Evolutionary conservation across 2,888 invertebrate species (phyloP).

Genomic region (Eudasyphora cyanicolor): DNA sequence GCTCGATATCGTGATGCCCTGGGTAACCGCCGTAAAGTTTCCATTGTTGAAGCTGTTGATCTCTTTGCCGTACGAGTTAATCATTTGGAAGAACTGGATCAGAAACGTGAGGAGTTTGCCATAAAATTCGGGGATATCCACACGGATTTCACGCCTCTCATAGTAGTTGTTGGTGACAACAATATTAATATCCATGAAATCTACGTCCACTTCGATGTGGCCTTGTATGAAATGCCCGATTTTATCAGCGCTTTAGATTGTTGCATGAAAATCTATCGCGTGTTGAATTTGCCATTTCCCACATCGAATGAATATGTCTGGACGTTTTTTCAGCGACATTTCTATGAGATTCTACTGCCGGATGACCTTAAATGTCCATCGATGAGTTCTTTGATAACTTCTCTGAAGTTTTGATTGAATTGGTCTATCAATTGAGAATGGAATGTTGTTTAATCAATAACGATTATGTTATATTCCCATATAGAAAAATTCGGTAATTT

Average conservation of each 20-base stretch:
- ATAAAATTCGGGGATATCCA: constrained; percentile 62
- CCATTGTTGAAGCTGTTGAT: constrained; percentile 64
- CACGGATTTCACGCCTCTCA: constrained; percentile 57
- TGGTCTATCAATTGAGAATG: too few species aligned
- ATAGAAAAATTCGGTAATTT: too few species aligned
- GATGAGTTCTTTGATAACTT: constrained; percentile 61
- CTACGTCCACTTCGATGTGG: constrained; percentile 65
- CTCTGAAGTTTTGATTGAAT: constrained; percentile 52
- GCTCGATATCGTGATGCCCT: constrained; percentile 64
- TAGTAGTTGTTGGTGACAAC: constrained; percentile 64
- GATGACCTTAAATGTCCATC: constrained; percentile 62
- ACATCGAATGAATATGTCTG: constrained; percentile 62
- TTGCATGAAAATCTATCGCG: constrained; percentile 66
- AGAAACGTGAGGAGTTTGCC: constrained; percentile 60
- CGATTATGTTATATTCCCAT: too few species aligned
- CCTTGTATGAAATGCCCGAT: constrained; percentile 65
- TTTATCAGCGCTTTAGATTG: constrained; percentile 65
- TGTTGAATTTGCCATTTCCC: constrained; percentile 64
- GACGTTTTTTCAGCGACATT: constrained; percentile 67
- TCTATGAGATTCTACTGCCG: constrained; percentile 62
- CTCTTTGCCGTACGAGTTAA: constrained; percentile 65
- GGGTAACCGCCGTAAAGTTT: constrained; percentile 62
- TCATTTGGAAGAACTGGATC: constrained; percentile 60
- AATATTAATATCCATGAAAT: constrained; percentile 65
- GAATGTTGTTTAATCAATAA: too few species aligned